These are phyloP conservation scores for Lasioglossum figueresi DNA, from an alignment of 2,888 invertebrate genomes.

Conservation along the genomic window DNA sequence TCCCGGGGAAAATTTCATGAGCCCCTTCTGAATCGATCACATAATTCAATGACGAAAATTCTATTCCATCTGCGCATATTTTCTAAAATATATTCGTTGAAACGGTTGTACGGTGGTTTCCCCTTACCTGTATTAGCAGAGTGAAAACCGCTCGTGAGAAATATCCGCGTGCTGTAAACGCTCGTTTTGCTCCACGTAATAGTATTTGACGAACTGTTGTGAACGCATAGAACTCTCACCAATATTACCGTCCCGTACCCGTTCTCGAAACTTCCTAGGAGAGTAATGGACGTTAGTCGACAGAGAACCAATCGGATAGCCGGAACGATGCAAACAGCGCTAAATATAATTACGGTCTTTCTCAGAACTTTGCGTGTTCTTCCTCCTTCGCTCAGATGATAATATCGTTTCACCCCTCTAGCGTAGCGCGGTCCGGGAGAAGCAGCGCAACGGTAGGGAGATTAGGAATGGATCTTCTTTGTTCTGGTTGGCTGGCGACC, in stretches of 20 bases:
- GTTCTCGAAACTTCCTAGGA: constrained; percentile 80
- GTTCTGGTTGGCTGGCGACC: not conserved
- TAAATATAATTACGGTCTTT: constrained; percentile 51
- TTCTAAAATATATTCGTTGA: constrained; percentile 6
- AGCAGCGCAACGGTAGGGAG: not conserved
- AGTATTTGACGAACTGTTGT: constrained; percentile 64
- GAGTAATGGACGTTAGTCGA: constrained; percentile 74
- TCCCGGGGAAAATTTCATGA: constrained; percentile 47
- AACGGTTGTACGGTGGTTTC: not conserved
- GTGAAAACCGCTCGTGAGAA: constrained; percentile 43
- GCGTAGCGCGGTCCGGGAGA: not conserved
- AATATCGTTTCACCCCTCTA: constrained; percentile 8
- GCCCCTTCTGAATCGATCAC: constrained; percentile 56
- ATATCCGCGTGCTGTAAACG: constrained; percentile 55
- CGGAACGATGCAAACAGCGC: constrained; percentile 43
- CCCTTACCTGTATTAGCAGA: constrained; percentile 68
- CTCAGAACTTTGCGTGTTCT: constrained; percentile 18
- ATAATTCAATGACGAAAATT: constrained; percentile 37
- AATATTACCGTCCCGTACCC: constrained; percentile 63
- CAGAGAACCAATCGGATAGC: constrained; percentile 68
- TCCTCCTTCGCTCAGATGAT: constrained; percentile 21
- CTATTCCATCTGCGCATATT: constrained; percentile 30
- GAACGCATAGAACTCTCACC: constrained; percentile 63
- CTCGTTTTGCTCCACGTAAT: constrained; percentile 50
- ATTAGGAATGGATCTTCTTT: not conserved